These are phyloP conservation scores for Erythrocercus mccallii DNA, from an alignment of 2,113 vertebrate genomes.

Conservation along the genomic window DNA sequence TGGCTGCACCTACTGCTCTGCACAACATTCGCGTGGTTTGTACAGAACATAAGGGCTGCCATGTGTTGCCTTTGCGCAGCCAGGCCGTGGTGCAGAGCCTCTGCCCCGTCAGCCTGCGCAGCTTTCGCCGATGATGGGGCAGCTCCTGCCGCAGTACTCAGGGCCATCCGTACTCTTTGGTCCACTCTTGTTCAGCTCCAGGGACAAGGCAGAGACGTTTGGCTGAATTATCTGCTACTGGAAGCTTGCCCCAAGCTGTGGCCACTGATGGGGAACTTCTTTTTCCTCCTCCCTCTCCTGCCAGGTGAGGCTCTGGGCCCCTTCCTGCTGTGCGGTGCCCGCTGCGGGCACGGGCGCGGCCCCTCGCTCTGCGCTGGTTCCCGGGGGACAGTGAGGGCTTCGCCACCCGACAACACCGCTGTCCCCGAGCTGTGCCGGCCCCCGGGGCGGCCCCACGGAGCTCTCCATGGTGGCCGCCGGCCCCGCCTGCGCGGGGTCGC, in stretches of 20 bases:
- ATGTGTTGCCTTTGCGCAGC: not conserved
- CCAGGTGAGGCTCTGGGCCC: no score
- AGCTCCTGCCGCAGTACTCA: accelerated
- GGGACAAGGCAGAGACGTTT: accelerated
- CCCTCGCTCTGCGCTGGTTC: not conserved
- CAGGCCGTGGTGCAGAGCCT: not conserved
- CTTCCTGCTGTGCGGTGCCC: accelerated
- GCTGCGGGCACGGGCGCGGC: accelerated
- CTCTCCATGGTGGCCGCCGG: constrained; percentile 38
- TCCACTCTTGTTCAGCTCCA: not conserved
- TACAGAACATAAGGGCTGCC: accelerated
- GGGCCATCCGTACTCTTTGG: accelerated
- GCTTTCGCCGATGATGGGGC: not conserved
- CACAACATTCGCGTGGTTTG: accelerated
- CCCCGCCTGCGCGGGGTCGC: not conserved
- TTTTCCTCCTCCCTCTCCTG: not conserved
- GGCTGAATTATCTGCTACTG: no score
- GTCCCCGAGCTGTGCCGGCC: accelerated
- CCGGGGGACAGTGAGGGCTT: no score
- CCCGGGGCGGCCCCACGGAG: not conserved
- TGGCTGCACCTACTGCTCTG: not conserved
- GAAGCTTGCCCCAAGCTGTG: not conserved
- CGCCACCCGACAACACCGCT: not conserved
- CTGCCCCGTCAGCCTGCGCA: not conserved
- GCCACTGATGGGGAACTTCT: accelerated